Percentiles rank a stretch among this genome's conserved stretches.
Conservation (phyloP, 2,113 vertebrate genomes). For the Mastomys coucha region DNA sequence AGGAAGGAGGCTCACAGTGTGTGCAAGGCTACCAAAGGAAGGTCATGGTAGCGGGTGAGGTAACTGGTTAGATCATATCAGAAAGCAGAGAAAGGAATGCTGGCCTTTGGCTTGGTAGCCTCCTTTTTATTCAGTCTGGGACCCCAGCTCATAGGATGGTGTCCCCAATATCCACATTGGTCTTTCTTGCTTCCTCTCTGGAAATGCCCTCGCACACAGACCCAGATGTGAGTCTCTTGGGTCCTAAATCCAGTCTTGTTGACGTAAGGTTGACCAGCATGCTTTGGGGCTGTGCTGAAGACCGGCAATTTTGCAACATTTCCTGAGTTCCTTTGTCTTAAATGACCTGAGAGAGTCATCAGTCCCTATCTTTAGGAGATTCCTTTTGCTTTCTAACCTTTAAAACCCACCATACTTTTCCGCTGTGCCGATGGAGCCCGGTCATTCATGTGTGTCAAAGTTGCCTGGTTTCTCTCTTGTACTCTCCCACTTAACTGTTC, state of each 20-base stretch:
- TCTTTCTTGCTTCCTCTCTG: background rate
- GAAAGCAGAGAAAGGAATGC: background rate
- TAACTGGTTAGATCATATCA: too few species aligned
- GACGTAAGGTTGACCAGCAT: too few species aligned
- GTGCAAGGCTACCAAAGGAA: background rate
- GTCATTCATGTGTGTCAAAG: background rate
- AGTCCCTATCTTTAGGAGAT: background rate
- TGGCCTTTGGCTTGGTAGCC: background rate
- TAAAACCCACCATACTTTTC: rapidly evolving
- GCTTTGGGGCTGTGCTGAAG: background rate
- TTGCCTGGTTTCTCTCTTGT: too few species aligned
- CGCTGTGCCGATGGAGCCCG: rapidly evolving
- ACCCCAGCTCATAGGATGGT: background rate
- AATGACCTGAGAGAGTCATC: background rate
- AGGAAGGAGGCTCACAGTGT: too few species aligned
- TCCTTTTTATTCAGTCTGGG: background rate
- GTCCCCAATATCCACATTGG: background rate
- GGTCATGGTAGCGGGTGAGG: too few species aligned
- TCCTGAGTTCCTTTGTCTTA: background rate
- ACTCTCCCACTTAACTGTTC: too few species aligned
- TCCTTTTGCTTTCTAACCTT: background rate
- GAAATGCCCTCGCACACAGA: background rate
- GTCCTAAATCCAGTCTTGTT: background rate
- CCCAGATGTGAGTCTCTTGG: background rate
- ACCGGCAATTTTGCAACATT: background rate